These are phyloP conservation scores for Stictonetta naevosa DNA, from an alignment of 2,113 vertebrate species.

Conservation along the genomic window DNA sequence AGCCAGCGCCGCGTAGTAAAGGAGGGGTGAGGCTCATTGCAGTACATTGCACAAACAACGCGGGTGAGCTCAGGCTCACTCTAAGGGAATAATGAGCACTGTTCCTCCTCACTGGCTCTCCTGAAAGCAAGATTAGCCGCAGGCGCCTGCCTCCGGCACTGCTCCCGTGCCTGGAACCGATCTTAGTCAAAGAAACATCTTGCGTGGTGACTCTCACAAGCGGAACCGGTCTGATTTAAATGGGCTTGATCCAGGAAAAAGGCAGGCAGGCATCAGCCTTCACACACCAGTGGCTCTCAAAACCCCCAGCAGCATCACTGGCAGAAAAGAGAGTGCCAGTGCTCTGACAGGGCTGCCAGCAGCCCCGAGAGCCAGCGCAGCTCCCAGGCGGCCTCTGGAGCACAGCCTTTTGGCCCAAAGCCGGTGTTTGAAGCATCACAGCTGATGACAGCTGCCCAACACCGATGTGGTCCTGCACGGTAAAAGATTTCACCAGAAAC, in stretches of 20 bases:
- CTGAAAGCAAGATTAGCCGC: accelerated
- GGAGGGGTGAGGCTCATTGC: not conserved
- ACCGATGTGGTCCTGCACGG: accelerated
- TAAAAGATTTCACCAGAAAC: not conserved
- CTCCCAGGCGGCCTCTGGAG: not conserved
- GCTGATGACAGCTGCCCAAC: not conserved
- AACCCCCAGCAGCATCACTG: not conserved
- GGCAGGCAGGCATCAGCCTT: too few relatives aligned
- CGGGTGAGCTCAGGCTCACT: not conserved
- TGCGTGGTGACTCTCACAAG: not conserved
- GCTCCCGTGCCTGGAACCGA: not conserved
- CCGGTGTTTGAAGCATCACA: accelerated
- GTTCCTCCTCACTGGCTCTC: not conserved
- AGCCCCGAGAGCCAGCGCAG: not conserved
- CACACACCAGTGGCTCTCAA: accelerated
- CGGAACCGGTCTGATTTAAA: not conserved
- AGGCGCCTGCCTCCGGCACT: not conserved
- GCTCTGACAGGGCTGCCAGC: not conserved
- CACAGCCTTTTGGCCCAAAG: not conserved
- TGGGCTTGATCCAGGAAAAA: too few relatives aligned
- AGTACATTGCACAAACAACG: not conserved
- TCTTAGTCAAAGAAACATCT: not conserved
- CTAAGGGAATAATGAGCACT: accelerated
- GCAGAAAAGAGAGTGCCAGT: not conserved
- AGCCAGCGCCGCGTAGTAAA: not conserved